Evolutionary conservation across 2,888 invertebrate species (phyloP).

Genomic region (Syritta pipiens): DNA sequence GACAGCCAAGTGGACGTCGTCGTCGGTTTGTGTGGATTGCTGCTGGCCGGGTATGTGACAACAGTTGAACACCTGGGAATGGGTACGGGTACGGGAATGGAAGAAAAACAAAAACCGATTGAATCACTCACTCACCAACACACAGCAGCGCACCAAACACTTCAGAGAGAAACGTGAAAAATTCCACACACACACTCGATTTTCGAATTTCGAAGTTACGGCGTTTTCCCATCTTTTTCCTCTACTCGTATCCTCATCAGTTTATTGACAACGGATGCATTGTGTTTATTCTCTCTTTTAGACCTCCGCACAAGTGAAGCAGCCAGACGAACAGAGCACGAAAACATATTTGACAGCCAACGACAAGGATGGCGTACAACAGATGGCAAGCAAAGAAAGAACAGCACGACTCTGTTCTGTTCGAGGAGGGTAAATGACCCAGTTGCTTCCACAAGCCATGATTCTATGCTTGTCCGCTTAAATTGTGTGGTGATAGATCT

Average conservation of each 20-base stretch:
- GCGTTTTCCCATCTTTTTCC: background rate
- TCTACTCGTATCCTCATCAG: background rate
- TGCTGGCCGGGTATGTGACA: constrained; percentile 50
- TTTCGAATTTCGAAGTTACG: constrained; percentile 47
- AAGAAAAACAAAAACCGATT: constrained; percentile 1
- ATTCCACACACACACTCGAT: too few relatives aligned
- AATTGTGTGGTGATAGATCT: background rate
- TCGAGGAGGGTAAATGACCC: constrained; percentile 44
- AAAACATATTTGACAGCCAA: constrained; percentile 25
- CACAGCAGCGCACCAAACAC: background rate
- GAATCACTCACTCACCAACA: background rate
- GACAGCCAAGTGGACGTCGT: background rate
- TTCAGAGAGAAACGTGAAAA: background rate
- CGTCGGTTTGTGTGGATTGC: constrained; percentile 25
- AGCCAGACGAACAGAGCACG: constrained; percentile 19
- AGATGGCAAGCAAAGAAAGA: constrained; percentile 1
- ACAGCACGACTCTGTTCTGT: too few relatives aligned
- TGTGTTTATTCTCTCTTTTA: constrained; percentile 15
- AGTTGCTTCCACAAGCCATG: constrained; percentile 12
- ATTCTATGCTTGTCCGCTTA: background rate
- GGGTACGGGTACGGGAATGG: constrained; percentile 41
- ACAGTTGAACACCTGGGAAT: constrained; percentile 51
- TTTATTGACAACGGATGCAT: constrained; percentile 2
- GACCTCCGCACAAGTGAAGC: too few relatives aligned
- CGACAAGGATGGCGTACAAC: background rate